phyloP scores from a whole-genome alignment of 2,888 invertebrate genomes.

The Serrognathus titanus region DNA sequence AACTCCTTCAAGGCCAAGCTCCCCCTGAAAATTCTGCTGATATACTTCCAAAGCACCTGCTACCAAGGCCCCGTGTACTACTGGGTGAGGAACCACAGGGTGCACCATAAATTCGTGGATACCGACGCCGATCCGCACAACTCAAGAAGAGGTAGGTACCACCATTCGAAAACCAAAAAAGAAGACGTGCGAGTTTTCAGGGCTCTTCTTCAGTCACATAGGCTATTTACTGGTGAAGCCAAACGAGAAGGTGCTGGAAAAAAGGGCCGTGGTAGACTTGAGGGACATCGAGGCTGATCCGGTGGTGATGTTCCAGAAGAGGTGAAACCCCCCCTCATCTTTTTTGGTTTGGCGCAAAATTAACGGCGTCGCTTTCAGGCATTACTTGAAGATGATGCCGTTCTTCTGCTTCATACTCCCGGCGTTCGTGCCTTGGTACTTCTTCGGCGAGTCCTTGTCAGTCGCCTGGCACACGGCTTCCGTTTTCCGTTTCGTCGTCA shows the following conservation, averaged over 20 bases:
- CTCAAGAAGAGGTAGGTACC: too few species aligned
- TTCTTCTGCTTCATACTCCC: constrained; percentile 71
- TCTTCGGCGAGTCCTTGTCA: constrained; percentile 77
- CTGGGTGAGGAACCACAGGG: too few species aligned
- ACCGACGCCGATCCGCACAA: too few species aligned
- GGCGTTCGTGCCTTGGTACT: constrained; percentile 72
- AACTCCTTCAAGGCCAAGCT: too few species aligned
- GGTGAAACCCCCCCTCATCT: constrained; percentile 54
- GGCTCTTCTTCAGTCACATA: constrained; percentile 91
- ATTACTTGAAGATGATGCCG: constrained; percentile 33
- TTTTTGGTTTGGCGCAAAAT: too few species aligned
- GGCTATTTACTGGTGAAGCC: constrained; percentile 89
- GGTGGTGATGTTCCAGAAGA: constrained; percentile 81
- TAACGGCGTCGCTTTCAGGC: constrained; percentile 35
- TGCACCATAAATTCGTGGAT: too few species aligned
- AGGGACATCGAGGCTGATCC: constrained; percentile 83
- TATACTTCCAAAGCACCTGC: too few species aligned
- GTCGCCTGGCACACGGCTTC: constrained; percentile 68
- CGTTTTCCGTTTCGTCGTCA: constrained; percentile 76
- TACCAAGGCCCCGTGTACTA: too few species aligned
- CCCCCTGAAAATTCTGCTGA: too few species aligned
- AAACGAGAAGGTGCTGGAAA: constrained; percentile 81
- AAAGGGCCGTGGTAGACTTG: constrained; percentile 81
- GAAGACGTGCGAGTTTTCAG: background rate
- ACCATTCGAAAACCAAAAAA: too few species aligned